These are phyloP conservation scores for Cephus nigrinus DNA, from an alignment of 2,888 invertebrate species.

Conservation along the genomic window DNA sequence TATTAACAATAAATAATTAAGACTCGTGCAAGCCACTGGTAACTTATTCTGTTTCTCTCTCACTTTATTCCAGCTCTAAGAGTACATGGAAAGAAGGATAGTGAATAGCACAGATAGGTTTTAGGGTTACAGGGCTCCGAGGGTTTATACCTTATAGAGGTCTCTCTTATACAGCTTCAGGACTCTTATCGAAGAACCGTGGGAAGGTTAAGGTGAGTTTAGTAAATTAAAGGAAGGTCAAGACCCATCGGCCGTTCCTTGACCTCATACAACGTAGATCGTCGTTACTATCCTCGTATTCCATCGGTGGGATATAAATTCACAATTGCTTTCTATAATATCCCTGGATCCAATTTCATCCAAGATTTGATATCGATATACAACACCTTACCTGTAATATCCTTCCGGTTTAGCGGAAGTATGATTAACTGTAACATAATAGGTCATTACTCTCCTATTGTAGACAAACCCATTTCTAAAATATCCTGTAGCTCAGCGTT, in stretches of 20 bases:
- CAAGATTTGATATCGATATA: too few species aligned
- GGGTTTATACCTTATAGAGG: background rate
- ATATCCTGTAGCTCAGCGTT: background rate
- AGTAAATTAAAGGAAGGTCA: background rate
- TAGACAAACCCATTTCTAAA: background rate
- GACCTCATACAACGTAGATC: background rate
- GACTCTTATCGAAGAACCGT: background rate
- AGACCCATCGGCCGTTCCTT: background rate
- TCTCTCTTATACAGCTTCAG: background rate
- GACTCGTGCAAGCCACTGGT: background rate
- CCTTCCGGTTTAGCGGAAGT: background rate
- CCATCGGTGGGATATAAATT: background rate
- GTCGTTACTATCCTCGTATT: background rate
- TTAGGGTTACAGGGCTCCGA: background rate
- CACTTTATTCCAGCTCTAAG: background rate
- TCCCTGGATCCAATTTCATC: background rate
- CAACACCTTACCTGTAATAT: background rate
- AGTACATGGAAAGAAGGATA: too few species aligned
- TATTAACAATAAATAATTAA: background rate
- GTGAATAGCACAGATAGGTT: background rate
- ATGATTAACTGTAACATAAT: background rate
- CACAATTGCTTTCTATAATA: background rate
- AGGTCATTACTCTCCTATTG: background rate
- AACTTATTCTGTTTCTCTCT: background rate
- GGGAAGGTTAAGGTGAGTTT: background rate